Conservation (phyloP, 2,113 vertebrate species). For the Oncorhynchus kisutch region DNA sequence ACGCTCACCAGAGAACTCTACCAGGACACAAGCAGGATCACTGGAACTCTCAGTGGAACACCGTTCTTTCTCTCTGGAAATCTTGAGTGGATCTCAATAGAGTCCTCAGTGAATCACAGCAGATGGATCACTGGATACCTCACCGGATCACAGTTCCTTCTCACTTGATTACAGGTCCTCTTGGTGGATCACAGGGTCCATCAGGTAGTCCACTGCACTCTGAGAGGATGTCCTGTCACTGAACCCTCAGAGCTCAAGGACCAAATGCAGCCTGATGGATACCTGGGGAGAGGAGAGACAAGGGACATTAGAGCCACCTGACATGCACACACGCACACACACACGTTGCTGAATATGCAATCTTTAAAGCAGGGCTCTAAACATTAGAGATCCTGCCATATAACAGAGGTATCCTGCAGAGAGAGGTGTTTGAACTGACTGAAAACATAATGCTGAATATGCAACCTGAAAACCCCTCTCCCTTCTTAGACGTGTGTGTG, state of each 20-base stretch:
- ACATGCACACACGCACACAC: background rate
- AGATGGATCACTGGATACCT: background rate
- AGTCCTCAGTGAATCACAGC: background rate
- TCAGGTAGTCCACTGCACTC: background rate
- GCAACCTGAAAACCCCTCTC: too few species aligned
- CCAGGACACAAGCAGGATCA: background rate
- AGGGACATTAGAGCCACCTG: background rate
- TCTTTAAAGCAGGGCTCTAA: constrained; percentile 17
- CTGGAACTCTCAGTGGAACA: background rate
- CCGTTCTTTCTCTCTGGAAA: too few species aligned
- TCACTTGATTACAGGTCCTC: constrained; percentile 5
- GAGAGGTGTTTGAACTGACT: background rate
- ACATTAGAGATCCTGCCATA: background rate
- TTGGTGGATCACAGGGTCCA: background rate
- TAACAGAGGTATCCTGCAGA: background rate
- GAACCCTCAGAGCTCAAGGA: background rate
- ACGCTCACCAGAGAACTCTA: constrained; percentile 32
- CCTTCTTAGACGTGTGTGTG: background rate
- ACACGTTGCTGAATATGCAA: background rate
- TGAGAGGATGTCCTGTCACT: background rate
- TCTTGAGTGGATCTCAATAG: background rate
- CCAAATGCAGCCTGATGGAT: background rate
- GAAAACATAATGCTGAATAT: constrained; percentile 24
- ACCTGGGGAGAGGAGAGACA: constrained; percentile 59
- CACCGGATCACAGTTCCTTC: background rate